These are phyloP conservation scores for Cyprinella venusta DNA, from an alignment of 2,797 vertebrate genomes.

Conservation along the genomic window DNA sequence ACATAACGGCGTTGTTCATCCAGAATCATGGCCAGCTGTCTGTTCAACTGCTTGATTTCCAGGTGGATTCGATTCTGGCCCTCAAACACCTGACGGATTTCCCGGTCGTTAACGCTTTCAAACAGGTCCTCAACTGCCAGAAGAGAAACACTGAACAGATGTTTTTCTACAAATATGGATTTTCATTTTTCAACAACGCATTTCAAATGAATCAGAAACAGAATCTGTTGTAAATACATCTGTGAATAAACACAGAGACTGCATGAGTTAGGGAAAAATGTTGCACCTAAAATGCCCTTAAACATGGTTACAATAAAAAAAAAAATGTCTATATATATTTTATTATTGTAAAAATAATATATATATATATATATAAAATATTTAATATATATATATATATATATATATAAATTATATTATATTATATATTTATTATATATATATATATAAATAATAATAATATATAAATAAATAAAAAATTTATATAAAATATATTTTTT, in stretches of 20 bases:
- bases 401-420: no score
- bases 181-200: conserved; percentile 68
- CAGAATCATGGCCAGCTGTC: conserved; percentile 93
- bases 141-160: conserved; percentile 34
- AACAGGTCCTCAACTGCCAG: conserved; percentile 87
- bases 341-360: no score
- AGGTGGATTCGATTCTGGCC: conserved; percentile 96
- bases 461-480: no score
- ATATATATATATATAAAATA: no score
- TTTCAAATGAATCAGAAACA: not conserved
- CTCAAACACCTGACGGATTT: conserved; percentile 95
- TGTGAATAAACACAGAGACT: not conserved
- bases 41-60: conserved; percentile 95
- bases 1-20: conserved; percentile 96
- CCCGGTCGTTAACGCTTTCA: conserved; percentile 89
- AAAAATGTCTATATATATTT: not conserved
- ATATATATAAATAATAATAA: no score
- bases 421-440: no score
- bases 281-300: not conserved
- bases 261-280: not conserved
- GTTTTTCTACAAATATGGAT: not conserved
- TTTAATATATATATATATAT: no score
- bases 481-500: not conserved
- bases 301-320: not conserved
- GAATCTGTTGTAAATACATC: not conserved